A percentile compares a stretch with the other conserved stretches of the same genome.
phyloP scores from a whole-genome alignment of 2,888 invertebrate species.

The Thera obeliscata region DNA sequence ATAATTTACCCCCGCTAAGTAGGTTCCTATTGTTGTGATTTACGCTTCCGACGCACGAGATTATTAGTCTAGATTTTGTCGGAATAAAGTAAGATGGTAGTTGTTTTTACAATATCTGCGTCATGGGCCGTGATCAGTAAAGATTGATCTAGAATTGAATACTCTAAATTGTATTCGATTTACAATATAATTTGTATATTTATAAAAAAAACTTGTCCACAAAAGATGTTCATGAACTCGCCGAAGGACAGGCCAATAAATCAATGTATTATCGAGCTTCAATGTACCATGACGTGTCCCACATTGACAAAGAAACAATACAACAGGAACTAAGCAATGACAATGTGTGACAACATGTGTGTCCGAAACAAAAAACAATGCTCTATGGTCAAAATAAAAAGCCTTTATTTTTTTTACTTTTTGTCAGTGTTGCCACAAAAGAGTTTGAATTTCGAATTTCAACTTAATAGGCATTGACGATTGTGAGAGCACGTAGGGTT shows the following conservation, averaged over 20 bases:
- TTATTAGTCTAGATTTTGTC: no score
- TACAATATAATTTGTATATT: no score
- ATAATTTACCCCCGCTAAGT: no score
- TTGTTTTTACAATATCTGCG: no score
- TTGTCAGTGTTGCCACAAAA: no score
- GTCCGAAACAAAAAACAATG: slow-evolving; percentile 6
- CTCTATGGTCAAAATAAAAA: slow-evolving; percentile 13
- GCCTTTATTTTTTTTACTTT: no score
- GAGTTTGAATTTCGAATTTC: not conserved
- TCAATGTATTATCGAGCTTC: slow-evolving; percentile 8
- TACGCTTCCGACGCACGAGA: no score
- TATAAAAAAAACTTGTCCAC: not conserved
- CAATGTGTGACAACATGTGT: slow-evolving; percentile 22
- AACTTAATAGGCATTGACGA: not conserved
- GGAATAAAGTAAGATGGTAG: no score
- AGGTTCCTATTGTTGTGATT: no score
- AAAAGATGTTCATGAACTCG: slow-evolving; percentile 8
- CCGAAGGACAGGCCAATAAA: slow-evolving; percentile 6
- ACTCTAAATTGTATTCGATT: no score
- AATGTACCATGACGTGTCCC: slow-evolving; percentile 3
- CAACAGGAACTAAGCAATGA: slow-evolving; percentile 11
- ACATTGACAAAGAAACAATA: slow-evolving; percentile 11
- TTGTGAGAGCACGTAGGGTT: slow-evolving; percentile 24
- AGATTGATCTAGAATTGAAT: no score
- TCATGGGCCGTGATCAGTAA: no score